Evolutionary conservation across 2,888 invertebrate species (phyloP).

Genomic region (Melieria crassipennis): DNA sequence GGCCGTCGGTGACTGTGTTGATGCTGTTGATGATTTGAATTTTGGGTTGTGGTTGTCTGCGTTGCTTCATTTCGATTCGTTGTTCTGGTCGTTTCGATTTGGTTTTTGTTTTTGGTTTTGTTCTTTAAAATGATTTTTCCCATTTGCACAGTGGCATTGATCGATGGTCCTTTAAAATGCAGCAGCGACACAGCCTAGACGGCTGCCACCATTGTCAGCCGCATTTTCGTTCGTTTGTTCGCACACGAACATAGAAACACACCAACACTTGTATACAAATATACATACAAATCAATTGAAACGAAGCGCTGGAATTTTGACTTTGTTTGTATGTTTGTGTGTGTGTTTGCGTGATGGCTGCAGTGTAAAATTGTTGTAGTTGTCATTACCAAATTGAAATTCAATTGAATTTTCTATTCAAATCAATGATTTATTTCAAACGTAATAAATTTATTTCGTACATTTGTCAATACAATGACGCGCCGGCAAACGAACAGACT

Average conservation of each 20-base stretch:
- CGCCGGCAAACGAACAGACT: no score
- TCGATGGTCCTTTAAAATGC: constrained; percentile 41
- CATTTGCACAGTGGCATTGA: constrained; percentile 37
- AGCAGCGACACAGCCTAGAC: not conserved
- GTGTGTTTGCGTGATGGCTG: no score
- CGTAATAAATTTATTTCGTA: constrained; percentile 16
- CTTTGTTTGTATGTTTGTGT: no score
- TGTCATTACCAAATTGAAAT: constrained; percentile 40
- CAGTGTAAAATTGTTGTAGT: no score
- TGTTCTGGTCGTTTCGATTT: not conserved
- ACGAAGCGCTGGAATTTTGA: not conserved
- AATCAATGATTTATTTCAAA: constrained; percentile 36
- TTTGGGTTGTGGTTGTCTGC: constrained; percentile 18
- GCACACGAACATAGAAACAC: not conserved
- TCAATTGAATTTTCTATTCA: constrained; percentile 45
- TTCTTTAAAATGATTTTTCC: constrained; percentile 4
- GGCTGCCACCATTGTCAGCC: no score
- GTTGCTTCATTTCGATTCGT: not conserved
- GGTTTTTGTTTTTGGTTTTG: constrained; percentile 18
- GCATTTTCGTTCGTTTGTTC: no score
- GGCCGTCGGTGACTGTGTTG: not conserved
- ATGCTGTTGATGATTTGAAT: constrained; percentile 37
- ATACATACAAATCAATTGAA: not conserved
- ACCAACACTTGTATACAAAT: not conserved
- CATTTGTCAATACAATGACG: not conserved